A percentile compares a stretch with the other conserved stretches of the same genome.
Conservation (phyloP, 2,797 vertebrate genomes). For the Schizopygopsis pylzovi region DNA sequence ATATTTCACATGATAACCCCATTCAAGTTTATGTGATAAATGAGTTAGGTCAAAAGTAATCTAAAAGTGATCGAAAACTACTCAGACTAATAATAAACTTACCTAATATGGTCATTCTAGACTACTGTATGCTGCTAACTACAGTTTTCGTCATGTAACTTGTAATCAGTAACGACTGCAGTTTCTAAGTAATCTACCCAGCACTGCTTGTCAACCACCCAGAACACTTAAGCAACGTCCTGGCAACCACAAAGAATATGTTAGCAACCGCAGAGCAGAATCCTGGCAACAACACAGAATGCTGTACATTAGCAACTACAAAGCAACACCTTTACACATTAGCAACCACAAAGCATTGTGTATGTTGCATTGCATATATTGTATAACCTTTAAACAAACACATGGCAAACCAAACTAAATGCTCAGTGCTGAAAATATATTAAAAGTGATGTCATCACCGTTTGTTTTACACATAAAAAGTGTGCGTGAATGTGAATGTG, state of each 20-base stretch:
- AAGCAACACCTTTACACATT: neutral
- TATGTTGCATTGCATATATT: neutral
- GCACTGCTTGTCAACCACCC: neutral
- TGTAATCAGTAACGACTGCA: neutral
- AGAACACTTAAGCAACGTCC: neutral
- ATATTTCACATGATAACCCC: neutral
- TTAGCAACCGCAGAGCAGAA: neutral
- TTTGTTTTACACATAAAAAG: slow-evolving; percentile 25
- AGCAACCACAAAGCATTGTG: neutral
- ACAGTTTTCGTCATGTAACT: neutral
- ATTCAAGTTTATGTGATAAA: neutral
- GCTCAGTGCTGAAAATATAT: slow-evolving; percentile 14
- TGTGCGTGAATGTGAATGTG: neutral
- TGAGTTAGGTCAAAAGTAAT: neutral
- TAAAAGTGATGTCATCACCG: slow-evolving; percentile 15
- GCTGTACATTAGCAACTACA: slow-evolving; percentile 2
- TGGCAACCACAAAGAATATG: neutral
- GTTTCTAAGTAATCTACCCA: neutral
- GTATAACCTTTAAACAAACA: neutral
- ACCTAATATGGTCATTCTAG: neutral
- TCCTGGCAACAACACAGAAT: neutral
- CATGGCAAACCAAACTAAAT: neutral
- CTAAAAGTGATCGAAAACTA: neutral
- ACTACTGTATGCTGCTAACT: neutral
- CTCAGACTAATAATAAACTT: neutral